phyloP scores from a whole-genome alignment of 1,140 invertebrate species.

The Lasioglossum baleicum region DNA sequence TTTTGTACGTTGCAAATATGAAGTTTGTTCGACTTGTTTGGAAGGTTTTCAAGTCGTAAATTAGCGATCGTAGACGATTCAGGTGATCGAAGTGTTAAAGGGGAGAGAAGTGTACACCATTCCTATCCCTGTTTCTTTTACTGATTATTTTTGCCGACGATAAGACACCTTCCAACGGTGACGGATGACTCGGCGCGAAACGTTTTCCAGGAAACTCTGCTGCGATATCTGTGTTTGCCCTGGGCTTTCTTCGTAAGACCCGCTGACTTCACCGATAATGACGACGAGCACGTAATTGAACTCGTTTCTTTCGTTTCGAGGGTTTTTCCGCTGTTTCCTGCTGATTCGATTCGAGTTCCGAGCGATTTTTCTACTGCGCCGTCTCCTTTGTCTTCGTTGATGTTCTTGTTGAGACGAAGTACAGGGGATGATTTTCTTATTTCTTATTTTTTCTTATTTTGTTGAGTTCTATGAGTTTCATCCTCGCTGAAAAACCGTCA shows the following conservation, averaged over 20 bases:
- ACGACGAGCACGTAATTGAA: constrained; percentile 1
- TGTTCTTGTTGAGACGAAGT: neutral
- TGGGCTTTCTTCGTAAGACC: constrained; percentile 28
- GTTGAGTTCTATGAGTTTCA: no score
- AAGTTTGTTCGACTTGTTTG: no score
- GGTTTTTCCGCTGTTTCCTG: no score
- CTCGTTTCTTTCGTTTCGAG: constrained; percentile 4
- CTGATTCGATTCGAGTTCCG: no score
- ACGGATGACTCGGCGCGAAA: constrained; percentile 5
- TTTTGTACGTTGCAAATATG: no score
- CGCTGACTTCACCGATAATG: constrained; percentile 43
- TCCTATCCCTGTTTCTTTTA: no score
- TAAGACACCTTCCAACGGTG: neutral
- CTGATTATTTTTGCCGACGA: neutral
- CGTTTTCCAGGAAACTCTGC: neutral
- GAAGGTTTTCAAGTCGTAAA: no score
- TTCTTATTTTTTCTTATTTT: no score
- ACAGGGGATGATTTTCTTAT: no score
- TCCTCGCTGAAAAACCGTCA: neutral
- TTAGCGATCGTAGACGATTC: no score
- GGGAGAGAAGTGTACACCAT: neutral
- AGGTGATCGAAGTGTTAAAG: neutral
- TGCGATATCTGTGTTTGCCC: constrained; percentile 44
- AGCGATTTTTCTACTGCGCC: no score
- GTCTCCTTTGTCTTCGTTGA: neutral